phyloP scores from a whole-genome alignment of 2,888 invertebrate species.

The Andrena trimmerana region DNA sequence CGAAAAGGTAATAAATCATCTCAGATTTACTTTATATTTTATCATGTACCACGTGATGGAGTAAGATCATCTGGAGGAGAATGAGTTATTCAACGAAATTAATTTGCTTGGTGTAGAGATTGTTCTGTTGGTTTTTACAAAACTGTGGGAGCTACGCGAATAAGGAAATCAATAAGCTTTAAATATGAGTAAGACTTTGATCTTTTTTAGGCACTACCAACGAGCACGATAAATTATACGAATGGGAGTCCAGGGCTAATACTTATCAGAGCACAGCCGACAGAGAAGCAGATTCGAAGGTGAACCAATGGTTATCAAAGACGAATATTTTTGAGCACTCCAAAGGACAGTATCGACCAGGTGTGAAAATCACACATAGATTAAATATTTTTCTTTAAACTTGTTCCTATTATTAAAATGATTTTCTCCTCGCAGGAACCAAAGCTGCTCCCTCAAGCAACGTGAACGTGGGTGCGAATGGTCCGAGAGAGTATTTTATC shows the following conservation, averaged over 20 bases:
- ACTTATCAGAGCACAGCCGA: conserved; percentile 62
- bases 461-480: conserved; percentile 72
- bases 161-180: neutral
- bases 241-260: conserved; percentile 63
- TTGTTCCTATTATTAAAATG: neutral
- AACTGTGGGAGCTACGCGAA: neutral
- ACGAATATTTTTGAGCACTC: conserved; percentile 67
- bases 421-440: conserved; percentile 26
- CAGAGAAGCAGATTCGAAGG: conserved; percentile 65
- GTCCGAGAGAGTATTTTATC: conserved; percentile 73
- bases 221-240: conserved; percentile 59
- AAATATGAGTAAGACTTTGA: neutral
- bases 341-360: conserved; percentile 54
- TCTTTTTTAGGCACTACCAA: conserved; percentile 40
- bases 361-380: conserved; percentile 42
- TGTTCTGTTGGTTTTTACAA: neutral
- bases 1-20: neutral
- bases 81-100: neutral
- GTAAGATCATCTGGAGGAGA: neutral
- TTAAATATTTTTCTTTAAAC: neutral
- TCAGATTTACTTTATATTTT: neutral
- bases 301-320: conserved; percentile 71
- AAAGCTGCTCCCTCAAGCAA: conserved; percentile 52
- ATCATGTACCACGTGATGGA: neutral
- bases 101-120: conserved; percentile 9